Evolutionary conservation across 2,888 invertebrate species (phyloP).

Genomic region (Ametastegia equiseti): DNA sequence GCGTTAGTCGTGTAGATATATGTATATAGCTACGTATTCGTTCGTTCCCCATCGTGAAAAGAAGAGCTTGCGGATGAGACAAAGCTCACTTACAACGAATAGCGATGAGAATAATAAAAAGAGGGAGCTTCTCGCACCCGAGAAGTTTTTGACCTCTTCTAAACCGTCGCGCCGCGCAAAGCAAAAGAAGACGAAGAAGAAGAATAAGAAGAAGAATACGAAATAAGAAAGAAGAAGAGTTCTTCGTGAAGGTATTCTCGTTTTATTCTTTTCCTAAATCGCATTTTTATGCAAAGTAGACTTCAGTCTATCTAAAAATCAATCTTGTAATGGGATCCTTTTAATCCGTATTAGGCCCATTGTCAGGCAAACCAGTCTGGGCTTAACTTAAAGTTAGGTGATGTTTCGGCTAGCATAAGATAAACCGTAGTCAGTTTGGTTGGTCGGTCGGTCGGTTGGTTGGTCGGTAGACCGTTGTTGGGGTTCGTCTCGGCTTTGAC

Average conservation of each 20-base stretch:
- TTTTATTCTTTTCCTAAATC: slow-evolving; percentile 43
- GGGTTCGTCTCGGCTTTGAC: slow-evolving; percentile 50
- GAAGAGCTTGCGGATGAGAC: background rate
- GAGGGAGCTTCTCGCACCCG: background rate
- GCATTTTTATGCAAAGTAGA: slow-evolving; percentile 58
- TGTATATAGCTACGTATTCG: background rate
- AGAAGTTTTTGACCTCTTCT: slow-evolving; percentile 22
- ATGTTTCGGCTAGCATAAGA: slow-evolving; percentile 34
- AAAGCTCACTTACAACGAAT: background rate
- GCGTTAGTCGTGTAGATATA: too few species aligned
- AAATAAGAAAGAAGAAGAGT: too few species aligned
- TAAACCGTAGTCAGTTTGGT: slow-evolving; percentile 28
- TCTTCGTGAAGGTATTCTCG: slow-evolving; percentile 19
- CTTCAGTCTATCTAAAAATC: slow-evolving; percentile 55
- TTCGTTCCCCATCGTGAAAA: too few species aligned
- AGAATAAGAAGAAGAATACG: background rate
- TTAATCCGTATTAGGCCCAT: slow-evolving; percentile 57
- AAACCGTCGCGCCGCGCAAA: slow-evolving; percentile 9
- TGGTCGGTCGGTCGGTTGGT: slow-evolving; percentile 17
- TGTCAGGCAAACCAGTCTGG: slow-evolving; percentile 45
- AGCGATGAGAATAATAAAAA: slow-evolving; percentile 5
- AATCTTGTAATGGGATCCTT: slow-evolving; percentile 60
- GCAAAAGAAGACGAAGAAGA: background rate
- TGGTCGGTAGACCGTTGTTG: slow-evolving; percentile 30
- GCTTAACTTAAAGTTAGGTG: slow-evolving; percentile 25